Conservation (phyloP, 2,888 invertebrate genomes). For the Bhutanitis thaidina region DNA sequence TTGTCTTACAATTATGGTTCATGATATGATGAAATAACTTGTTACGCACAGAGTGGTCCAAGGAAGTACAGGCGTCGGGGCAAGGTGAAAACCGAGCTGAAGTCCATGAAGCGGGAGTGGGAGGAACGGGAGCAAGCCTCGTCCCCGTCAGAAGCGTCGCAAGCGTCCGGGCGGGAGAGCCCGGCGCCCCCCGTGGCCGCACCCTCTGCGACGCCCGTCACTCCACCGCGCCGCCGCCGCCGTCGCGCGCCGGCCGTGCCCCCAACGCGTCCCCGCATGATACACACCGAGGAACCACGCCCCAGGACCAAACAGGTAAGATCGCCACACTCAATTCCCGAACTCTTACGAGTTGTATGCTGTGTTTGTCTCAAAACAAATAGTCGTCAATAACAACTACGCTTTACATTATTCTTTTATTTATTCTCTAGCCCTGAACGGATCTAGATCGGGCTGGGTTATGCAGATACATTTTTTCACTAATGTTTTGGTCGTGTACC, state of each 20-base stretch:
- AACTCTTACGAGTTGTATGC: no score
- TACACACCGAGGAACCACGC: constrained; percentile 84
- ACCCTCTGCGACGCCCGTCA: constrained; percentile 34
- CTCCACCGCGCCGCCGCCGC: constrained; percentile 38
- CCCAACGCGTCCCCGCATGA: constrained; percentile 84
- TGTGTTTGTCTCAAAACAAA: no score
- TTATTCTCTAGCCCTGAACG: no score
- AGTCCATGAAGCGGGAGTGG: constrained; percentile 10
- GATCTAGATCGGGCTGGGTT: no score
- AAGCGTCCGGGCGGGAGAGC: constrained; percentile 35
- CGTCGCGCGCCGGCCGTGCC: constrained; percentile 52
- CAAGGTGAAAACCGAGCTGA: constrained; percentile 79
- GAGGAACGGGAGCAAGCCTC: constrained; percentile 41
- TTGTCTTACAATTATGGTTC: no score
- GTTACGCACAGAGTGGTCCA: constrained; percentile 80
- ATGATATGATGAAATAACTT: no score
- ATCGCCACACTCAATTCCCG: no score
- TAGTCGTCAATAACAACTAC: no score
- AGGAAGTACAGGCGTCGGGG: constrained; percentile 90
- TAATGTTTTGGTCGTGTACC: no score
- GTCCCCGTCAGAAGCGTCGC: constrained; percentile 26
- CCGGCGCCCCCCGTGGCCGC: constrained; percentile 19
- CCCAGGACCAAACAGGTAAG: constrained; percentile 83
- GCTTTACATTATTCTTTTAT: no score
- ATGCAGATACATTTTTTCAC: no score